A percentile compares a stretch with the other conserved stretches of the same genome.
phyloP scores from a whole-genome alignment of 1,140 invertebrate species.

The Thaumatotibia leucotreta region DNA sequence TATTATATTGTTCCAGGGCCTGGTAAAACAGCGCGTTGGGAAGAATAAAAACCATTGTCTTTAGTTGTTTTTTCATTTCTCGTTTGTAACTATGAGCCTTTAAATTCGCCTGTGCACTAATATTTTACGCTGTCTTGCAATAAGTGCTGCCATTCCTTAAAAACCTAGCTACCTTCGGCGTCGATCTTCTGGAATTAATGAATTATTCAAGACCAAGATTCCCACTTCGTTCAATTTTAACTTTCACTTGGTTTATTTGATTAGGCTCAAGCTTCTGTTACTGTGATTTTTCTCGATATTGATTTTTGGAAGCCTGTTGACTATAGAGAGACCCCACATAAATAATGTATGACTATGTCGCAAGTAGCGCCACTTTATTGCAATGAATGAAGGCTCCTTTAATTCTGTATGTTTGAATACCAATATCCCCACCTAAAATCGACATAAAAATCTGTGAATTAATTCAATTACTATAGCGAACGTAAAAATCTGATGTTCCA shows the following conservation, averaged over 20 bases:
- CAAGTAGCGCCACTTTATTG: conserved; percentile 1
- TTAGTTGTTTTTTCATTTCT: background rate
- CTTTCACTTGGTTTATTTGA: conserved; percentile 44
- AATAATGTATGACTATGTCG: conserved; percentile 30
- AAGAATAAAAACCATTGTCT: background rate
- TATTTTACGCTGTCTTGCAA: background rate
- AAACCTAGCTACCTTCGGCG: conserved; percentile 17
- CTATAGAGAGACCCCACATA: conserved; percentile 23
- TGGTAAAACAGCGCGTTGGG: background rate
- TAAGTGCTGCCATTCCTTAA: conserved; percentile 13
- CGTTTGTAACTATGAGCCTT: background rate
- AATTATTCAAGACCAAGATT: conserved; percentile 37
- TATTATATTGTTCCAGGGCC: background rate
- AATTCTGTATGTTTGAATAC: background rate
- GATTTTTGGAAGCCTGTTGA: conserved; percentile 30
- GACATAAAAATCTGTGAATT: no score
- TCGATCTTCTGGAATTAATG: conserved; percentile 35
- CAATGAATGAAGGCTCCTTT: background rate
- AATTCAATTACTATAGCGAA: no score
- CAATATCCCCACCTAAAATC: no score
- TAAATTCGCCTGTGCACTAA: background rate
- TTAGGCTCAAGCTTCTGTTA: conserved; percentile 34
- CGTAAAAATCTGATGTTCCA: no score
- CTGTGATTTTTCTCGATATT: conserved; percentile 32
- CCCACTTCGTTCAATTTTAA: conserved; percentile 42